phyloP scores from a whole-genome alignment of 2,113 vertebrate species.

The Aegithalos caudatus region DNA sequence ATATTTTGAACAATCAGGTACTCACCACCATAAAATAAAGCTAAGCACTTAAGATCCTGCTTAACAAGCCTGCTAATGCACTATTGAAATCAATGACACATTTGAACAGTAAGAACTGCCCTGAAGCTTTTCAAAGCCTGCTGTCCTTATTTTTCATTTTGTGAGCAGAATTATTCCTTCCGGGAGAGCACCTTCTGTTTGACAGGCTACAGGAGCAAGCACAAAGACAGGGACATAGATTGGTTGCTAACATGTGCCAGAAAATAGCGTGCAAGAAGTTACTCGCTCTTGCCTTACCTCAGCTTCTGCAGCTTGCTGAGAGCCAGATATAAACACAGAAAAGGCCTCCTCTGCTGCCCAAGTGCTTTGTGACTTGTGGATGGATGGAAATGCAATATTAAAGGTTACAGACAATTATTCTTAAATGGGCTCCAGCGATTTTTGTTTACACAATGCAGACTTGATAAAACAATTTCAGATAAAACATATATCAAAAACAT shows the following conservation, averaged over 20 bases:
- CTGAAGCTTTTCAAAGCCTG: slow-evolving; percentile 30
- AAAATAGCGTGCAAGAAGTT: neutral
- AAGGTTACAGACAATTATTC: neutral
- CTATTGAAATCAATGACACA: slow-evolving; percentile 41
- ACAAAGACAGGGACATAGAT: neutral
- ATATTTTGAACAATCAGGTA: slow-evolving; percentile 12
- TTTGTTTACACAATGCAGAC: neutral
- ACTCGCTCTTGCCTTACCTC: neutral
- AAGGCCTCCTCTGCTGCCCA: neutral
- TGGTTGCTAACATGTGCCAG: neutral
- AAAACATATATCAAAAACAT: neutral
- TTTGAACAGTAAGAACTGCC: slow-evolving; percentile 41
- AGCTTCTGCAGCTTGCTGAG: neutral
- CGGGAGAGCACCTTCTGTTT: neutral
- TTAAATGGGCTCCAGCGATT: neutral
- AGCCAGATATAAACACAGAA: neutral
- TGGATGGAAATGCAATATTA: neutral
- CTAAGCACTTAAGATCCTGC: slow-evolving; percentile 4
- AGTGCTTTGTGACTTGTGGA: accelerated
- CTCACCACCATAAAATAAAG: slow-evolving; percentile 5
- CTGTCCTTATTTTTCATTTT: slow-evolving; percentile 12
- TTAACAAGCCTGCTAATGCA: slow-evolving; percentile 45
- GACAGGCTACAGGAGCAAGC: neutral
- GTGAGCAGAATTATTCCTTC: neutral
- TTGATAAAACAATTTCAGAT: neutral